Percentiles rank a stretch among this genome's conserved stretches.
Conservation (phyloP, 2,888 invertebrate species). For the Trichopoda pennipes region DNA sequence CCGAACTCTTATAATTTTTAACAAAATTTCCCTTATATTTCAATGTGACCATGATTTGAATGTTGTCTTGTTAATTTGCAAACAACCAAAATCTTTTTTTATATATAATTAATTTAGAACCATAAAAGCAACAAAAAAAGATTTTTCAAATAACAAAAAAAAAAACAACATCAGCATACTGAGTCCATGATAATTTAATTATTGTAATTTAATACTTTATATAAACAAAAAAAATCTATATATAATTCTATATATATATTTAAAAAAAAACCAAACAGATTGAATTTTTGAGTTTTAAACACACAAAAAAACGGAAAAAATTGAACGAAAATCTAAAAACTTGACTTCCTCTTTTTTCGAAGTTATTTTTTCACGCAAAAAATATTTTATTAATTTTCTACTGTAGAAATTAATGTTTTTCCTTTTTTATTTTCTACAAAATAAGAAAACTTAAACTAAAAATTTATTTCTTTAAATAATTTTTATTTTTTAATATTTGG, state of each 20-base stretch:
- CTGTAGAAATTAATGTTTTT: constrained; percentile 27
- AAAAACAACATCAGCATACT: constrained; percentile 55
- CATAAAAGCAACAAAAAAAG: constrained; percentile 60
- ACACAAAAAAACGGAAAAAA: constrained; percentile 41
- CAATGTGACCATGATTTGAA: constrained; percentile 68
- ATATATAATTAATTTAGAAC: constrained; percentile 66
- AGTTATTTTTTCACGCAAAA: constrained; percentile 25
- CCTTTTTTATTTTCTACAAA: constrained; percentile 52
- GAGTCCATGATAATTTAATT: constrained; percentile 70
- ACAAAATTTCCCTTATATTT: constrained; percentile 69
- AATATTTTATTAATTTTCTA: constrained; percentile 24
- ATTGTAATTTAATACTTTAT: constrained; percentile 70
- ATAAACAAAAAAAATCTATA: constrained; percentile 61
- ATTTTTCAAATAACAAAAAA: constrained; percentile 63
- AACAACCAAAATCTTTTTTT: constrained; percentile 63
- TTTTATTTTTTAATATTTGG: constrained; percentile 54
- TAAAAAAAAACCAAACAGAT: constrained; percentile 53
- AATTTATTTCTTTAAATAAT: constrained; percentile 50
- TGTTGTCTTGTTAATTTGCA: constrained; percentile 64
- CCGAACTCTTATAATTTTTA: constrained; percentile 79
- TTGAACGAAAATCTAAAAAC: constrained; percentile 41
- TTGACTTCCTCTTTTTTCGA: constrained; percentile 47
- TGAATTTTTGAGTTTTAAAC: constrained; percentile 66
- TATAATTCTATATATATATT: constrained; percentile 64
- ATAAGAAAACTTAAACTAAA: constrained; percentile 34